A percentile compares a stretch with the other conserved stretches of the same genome.
Conservation (phyloP, 1,140 invertebrate genomes). For the Heterodera carotae region DNA sequence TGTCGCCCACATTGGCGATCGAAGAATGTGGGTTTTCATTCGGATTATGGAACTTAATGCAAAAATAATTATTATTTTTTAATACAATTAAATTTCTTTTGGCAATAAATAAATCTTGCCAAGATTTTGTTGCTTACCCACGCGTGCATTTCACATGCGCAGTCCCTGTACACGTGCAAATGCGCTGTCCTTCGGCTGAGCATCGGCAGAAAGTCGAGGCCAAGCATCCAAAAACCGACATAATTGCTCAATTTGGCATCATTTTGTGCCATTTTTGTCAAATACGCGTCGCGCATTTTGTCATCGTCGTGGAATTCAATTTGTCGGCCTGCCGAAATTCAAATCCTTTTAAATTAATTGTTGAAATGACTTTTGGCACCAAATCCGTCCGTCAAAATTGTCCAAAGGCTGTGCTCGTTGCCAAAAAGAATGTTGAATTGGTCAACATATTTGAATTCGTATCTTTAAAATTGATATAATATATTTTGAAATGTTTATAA, state of each 20-base stretch:
- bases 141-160: slow-evolving; percentile 1
- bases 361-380: background rate
- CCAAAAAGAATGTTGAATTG: background rate
- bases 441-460: background rate
- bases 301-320: background rate
- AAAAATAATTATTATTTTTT: no score
- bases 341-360: background rate
- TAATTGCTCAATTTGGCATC: background rate
- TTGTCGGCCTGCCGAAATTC: background rate
- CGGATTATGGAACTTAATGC: no score
- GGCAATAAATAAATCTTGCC: no score
- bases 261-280: background rate
- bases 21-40: no score
- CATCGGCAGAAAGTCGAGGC: slow-evolving; percentile 5
- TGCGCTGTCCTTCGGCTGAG: background rate
- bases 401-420: background rate
- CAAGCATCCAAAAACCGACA: background rate
- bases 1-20: no score
- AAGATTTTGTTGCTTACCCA: slow-evolving; percentile 8
- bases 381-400: background rate
- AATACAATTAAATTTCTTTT: no score
- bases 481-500: background rate
- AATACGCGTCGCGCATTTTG: background rate
- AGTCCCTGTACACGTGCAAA: slow-evolving; percentile 6
- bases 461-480: background rate